Evolutionary conservation across 2,888 invertebrate species (phyloP), one percentile per base, ranked within the genome.

Genomic region (Ligdia adustata): DNA sequence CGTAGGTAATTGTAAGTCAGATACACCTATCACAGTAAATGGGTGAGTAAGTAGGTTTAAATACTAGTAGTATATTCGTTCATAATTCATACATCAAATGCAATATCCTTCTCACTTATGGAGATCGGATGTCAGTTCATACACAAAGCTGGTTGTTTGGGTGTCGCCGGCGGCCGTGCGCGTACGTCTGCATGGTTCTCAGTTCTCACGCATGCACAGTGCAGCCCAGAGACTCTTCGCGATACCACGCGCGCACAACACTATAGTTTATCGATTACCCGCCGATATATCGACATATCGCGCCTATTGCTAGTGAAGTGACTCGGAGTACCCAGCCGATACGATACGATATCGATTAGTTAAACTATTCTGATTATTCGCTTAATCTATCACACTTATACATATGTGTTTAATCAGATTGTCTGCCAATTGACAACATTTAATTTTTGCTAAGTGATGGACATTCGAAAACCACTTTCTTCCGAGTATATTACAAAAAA

Each of bases 181-280:
- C 60, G 62, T 57, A 57, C 48, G 64, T 22, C 65, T n/a, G 51
- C 69, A 31, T 32, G 12, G n/a, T n/a, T n/a, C n/a, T n/a, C n/a
- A n/a, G 7, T 64, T 73, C 68, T 71, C 66, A 69, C 72, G 69
- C 69, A 64, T 61, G 53, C 75, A 69, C 72, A 76, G 85, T 82
- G 65, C 65, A 64, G 62, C 65, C 61, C 58, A 60, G 69, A 65
- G 58, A 58, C 63, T 69, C 69, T 61, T 49, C 66, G 72, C 61
- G 77, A 64, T 52, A 65, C 69, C 72, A 72, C 69, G 78, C 66
- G 76, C 58, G 51, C 60, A 45, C 29, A 16, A 60, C 50, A 42
- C 51, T 39, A 53, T 51, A 32, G 16, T 40, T 39, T 31, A 48
- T 42, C 53, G 43, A 47, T 48, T 39, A 37, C 48, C 39, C 28